phyloP scores from a whole-genome alignment of 2,113 vertebrate genomes.

The Emydura subglobosa region DNA sequence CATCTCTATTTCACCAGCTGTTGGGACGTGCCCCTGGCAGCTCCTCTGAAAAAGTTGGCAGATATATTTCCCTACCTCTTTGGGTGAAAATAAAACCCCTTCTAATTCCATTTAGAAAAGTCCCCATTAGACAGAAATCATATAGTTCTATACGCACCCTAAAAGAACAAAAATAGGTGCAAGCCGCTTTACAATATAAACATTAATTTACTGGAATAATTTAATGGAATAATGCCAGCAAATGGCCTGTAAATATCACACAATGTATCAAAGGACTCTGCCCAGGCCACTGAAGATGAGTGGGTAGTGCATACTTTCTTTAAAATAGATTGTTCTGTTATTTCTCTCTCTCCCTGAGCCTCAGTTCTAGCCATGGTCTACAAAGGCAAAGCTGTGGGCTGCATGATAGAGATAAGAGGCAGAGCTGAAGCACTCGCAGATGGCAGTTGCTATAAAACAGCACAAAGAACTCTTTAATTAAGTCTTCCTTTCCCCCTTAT shows the following conservation, averaged over 20 bases:
- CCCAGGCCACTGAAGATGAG: conserved; percentile 1
- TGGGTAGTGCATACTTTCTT: not conserved
- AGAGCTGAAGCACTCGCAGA: conserved; percentile 44
- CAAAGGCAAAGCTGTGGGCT: conserved; percentile 41
- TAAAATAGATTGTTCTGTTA: not conserved
- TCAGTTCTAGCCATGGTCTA: not conserved
- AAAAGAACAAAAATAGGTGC: not conserved
- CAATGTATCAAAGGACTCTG: conserved; percentile 18
- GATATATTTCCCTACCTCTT: not conserved
- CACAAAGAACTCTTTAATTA: conserved; percentile 78
- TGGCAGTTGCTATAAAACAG: conserved; percentile 34
- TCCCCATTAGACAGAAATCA: not conserved
- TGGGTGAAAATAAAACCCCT: conserved; percentile 18
- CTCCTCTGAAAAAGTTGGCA: not conserved
- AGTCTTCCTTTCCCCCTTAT: conserved; percentile 75
- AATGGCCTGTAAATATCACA: not conserved
- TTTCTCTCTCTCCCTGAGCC: not conserved
- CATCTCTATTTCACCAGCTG: not conserved
- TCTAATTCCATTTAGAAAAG: not conserved
- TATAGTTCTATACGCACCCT: not conserved
- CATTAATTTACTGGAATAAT: not conserved
- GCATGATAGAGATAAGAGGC: conserved; percentile 64
- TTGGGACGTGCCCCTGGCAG: not conserved
- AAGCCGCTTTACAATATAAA: not conserved
- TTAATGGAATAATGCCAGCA: not conserved